These are phyloP conservation scores for Anguilla anguilla DNA, from an alignment of 2,797 vertebrate genomes.

Conservation along the genomic window DNA sequence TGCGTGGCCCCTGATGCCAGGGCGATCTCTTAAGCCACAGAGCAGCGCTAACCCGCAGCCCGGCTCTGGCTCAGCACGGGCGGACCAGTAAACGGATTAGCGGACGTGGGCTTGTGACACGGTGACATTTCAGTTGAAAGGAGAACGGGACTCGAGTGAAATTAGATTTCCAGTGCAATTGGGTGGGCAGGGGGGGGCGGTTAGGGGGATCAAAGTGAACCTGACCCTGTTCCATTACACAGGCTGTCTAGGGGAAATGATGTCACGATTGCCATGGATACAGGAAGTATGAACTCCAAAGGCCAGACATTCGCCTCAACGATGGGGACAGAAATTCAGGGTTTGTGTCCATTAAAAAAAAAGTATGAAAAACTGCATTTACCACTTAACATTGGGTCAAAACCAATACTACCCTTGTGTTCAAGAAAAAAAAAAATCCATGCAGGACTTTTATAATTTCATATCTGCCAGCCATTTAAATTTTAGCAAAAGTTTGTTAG, in stretches of 20 bases:
- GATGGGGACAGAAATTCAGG: not conserved
- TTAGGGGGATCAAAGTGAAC: not conserved
- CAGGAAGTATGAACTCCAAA: not conserved
- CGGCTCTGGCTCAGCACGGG: constrained; percentile 62
- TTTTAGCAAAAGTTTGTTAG: not conserved
- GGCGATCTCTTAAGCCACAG: constrained; percentile 59
- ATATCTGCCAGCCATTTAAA: not conserved
- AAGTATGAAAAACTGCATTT: not conserved
- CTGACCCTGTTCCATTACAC: not conserved
- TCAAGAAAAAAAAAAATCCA: not conserved
- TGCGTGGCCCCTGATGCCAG: constrained; percentile 52
- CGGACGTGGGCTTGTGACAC: not conserved
- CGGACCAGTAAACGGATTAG: not conserved
- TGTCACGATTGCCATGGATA: not conserved
- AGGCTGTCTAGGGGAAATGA: not conserved
- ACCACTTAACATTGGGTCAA: not conserved
- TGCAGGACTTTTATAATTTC: not conserved
- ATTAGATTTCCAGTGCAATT: constrained; percentile 6
- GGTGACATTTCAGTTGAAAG: constrained; percentile 7
- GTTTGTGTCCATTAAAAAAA: not conserved
- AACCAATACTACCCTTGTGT: too few species aligned
- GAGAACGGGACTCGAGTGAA: not conserved
- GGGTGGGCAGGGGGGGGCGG: not conserved
- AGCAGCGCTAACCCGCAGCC: constrained; percentile 61
- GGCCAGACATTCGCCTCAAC: not conserved